phyloP scores from a whole-genome alignment of 1,140 invertebrate species.

The Penaeus japonicus region DNA sequence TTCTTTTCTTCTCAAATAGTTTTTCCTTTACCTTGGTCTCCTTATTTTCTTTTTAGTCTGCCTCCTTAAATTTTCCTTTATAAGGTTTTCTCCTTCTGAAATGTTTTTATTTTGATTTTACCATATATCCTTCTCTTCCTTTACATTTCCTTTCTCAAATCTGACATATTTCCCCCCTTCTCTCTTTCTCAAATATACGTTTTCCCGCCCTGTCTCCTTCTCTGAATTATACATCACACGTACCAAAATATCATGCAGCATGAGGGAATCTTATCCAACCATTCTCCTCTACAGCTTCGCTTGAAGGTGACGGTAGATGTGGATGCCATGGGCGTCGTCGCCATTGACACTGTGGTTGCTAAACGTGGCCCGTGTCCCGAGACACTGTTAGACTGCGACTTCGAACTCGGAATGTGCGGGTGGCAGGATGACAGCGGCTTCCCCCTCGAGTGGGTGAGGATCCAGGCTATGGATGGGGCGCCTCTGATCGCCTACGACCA shows the following conservation, averaged over 20 bases:
- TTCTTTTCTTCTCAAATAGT: no score
- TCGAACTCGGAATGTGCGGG: neutral
- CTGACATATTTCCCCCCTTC: no score
- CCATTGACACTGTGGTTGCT: neutral
- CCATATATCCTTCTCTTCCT: no score
- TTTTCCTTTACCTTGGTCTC: no score
- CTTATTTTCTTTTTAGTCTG: no score
- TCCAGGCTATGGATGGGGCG: neutral
- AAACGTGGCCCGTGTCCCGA: neutral
- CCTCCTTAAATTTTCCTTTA: no score
- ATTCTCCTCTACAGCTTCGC: neutral
- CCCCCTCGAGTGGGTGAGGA: neutral
- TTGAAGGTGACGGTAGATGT: neutral
- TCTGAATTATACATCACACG: no score
- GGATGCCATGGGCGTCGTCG: neutral
- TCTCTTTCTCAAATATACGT: no score
- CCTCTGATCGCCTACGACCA: slow-evolving; percentile 17
- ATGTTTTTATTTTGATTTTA: no score
- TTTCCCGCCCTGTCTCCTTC: no score
- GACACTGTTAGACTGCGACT: neutral
- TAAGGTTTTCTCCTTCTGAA: no score
- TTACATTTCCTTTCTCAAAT: no score
- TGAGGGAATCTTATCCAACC: neutral
- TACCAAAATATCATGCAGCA: neutral
- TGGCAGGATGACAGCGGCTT: neutral